Evolutionary conservation across 2,113 vertebrate species (phyloP).

Genomic region (Semnornis frantzii): DNA sequence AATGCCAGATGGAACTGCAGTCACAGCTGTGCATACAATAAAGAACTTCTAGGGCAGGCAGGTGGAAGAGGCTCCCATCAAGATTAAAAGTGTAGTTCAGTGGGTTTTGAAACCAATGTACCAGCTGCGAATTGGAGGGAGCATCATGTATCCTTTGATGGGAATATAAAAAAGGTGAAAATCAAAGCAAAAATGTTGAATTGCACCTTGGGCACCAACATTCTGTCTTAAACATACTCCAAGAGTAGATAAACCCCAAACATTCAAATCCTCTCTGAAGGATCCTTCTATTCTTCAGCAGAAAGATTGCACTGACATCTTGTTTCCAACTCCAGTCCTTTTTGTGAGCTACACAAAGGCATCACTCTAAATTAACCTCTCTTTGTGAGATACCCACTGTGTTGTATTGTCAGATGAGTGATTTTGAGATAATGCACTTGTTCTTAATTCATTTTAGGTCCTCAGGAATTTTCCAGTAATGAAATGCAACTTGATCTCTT

Average conservation of each 20-base stretch:
- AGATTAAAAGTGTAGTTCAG: neutral
- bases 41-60: neutral
- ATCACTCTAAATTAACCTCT: slow-evolving; percentile 9
- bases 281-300: neutral
- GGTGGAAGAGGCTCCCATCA: neutral
- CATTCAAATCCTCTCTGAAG: slow-evolving; percentile 16
- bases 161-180: neutral
- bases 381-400: slow-evolving; percentile 1
- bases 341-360: slow-evolving; percentile 33
- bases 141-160: slow-evolving; percentile 25
- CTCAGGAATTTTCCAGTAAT: slow-evolving; percentile 53
- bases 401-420: neutral
- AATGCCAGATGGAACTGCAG: neutral
- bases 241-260: slow-evolving; percentile 16
- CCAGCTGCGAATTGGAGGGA: slow-evolving; percentile 8
- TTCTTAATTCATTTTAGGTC: slow-evolving; percentile 49
- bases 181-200: slow-evolving; percentile 59
- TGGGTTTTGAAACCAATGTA: slow-evolving; percentile 9
- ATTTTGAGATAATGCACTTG: slow-evolving; percentile 46
- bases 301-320: slow-evolving; percentile 4
- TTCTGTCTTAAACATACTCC: slow-evolving; percentile 36
- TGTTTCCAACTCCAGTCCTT: slow-evolving; percentile 4
- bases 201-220: neutral
- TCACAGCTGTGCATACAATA: slow-evolving; percentile 21
- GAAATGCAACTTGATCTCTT: slow-evolving; percentile 48